Base-by-base conservation (phyloP, 2,888 invertebrate species). In the Fragum sueziense region DNA sequence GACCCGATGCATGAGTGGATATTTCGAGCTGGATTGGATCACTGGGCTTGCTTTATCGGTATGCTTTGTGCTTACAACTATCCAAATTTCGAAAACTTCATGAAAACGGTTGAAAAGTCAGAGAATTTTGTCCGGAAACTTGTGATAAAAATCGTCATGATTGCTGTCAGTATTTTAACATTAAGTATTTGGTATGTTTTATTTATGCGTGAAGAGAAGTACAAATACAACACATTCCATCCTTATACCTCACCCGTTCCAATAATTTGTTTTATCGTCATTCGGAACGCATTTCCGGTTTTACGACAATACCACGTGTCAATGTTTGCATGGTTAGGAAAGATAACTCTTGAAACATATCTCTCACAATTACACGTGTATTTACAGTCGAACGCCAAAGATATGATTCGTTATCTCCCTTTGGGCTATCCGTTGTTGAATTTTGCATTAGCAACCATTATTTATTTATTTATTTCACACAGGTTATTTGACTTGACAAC, bases 41-140 rank as follows among this genome's bases (percentile, higher is more conserved):
- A 89, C 67, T 90, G 90, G 90, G 89, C 87, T 0, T 89, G 89
- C 62, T 86, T 90, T 34, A 54, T 87, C 14, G 90, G 90, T 0
- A 90, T 90, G 90, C 68, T 90, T 2, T 90, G 89, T 70, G 90
- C 90, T 17, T 90, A 90, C 70, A 90, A 89, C 74, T 90, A 90
- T 71, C 90, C 87, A n/a, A 83, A 89, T 72, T 88, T 87, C 65
- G 90, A 90, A 81, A 77, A 71, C 0, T 82, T 89, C 2, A 79
- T 90, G 41, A 79, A 83, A 29, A 83, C 84, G 51, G 27, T 89
- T 9, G 88, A 88, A 41, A 81, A 71, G n/a, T 59, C 41, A 9
- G 86, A 84, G 52, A 70, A 77, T 14, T 41, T 54, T 31, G 72
- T 79, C 2, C 54, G 54, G 17, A 68, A 57, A 33, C 22, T 71